These are phyloP conservation scores for Periparus ater DNA, from an alignment of 2,797 vertebrate genomes.

Conservation along the genomic window DNA sequence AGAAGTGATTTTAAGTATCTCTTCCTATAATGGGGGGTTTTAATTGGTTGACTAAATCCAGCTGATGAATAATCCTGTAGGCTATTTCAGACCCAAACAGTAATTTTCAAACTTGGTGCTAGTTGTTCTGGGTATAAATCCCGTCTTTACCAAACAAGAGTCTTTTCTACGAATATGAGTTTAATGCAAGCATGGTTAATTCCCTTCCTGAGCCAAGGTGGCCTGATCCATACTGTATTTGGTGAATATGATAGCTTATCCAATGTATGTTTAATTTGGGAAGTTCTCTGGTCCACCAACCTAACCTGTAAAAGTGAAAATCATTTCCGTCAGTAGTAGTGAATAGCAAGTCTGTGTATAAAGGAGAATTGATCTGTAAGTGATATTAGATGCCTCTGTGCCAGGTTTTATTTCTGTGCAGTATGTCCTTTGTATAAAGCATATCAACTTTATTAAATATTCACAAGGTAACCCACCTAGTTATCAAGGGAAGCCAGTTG, in stretches of 20 bases:
- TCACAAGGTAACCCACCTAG: rapidly evolving
- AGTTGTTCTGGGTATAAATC: neutral
- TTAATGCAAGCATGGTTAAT: neutral
- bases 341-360: neutral
- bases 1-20: conserved; percentile 5
- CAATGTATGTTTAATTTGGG: neutral
- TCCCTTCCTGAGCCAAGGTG: neutral
- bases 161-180: neutral
- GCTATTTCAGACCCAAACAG: neutral
- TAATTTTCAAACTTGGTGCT: neutral
- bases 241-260: neutral
- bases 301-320: neutral
- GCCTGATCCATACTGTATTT: neutral
- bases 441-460: neutral
- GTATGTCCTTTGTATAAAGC: neutral
- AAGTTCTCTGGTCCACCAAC: neutral
- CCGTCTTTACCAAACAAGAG: neutral
- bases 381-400: neutral
- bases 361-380: neutral
- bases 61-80: neutral
- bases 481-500: neutral
- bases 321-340: neutral
- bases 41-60: neutral
- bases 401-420: neutral
- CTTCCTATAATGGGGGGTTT: neutral